Evolutionary conservation across 2,888 invertebrate species (phyloP), one percentile per base, ranked within the genome.

Genomic region (Iphiclides podalirius): DNA sequence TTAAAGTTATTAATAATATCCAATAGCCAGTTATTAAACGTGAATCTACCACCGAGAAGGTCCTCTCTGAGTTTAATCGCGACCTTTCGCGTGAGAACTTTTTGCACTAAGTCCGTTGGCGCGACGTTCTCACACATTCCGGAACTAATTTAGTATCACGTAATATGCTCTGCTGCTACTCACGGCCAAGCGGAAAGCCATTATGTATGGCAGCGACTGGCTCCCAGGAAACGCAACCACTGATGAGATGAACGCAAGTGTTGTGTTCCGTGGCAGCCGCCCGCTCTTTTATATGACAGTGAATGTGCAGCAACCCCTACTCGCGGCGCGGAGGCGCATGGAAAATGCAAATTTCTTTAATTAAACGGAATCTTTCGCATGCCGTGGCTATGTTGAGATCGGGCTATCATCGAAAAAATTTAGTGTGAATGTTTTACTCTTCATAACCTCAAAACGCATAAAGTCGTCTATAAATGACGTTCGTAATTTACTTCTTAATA

Each of bases 221-320:
- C 60, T 59, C 55, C 56, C 58, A 56, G 57, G 56, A 61, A 63
- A 56, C 57, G 11, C 72, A 79, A 53, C 65, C 74, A 2, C 67
- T 82, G 23, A 81, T 93, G 57, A 88, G 90, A 0, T 90, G 92
- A 71, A 90, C 92, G 0, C 72, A 94, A 53, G 90, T 92, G 0
- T 71, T 93, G 44, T 90, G 60, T 60, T 64, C 67, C 63, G 61
- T 64, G 55, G 56, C 57, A 52, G 61, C 63, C 60, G 62, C 4
- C 52, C 55, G 65, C 72, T 70, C 79, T 83, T 85, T 72, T 86
- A 85, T 86, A 85, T 77, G 67, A 72, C 73, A 72, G 83, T 79
- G 85, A 85, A 83, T 70, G 61, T 72, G 67, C 43, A 70, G n/a
- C 43, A 70, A 70, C 81, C 82, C 82, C 83, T 83, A 75, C 84